Evolutionary conservation across 2,888 invertebrate species (phyloP).

Genomic region (Steinernema carpocapsae): DNA sequence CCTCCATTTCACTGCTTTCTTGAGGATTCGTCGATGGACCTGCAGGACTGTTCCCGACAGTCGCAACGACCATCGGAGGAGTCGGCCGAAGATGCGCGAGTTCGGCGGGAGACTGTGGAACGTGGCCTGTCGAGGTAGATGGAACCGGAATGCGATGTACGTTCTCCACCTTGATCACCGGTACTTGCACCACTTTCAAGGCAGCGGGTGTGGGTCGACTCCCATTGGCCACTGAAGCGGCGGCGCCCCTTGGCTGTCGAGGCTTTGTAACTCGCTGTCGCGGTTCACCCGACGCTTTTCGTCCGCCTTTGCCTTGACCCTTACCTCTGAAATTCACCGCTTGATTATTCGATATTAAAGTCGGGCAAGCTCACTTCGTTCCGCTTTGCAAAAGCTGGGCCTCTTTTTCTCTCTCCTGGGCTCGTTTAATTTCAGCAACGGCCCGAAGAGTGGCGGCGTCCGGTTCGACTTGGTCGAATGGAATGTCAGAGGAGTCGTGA

Average conservation of each 20-base stretch:
- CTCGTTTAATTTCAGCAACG: slow-evolving; percentile 18
- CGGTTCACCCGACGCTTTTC: slow-evolving; percentile 8
- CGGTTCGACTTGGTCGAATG: slow-evolving; percentile 23
- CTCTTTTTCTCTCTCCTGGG: slow-evolving; percentile 8
- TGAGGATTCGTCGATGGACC: background rate
- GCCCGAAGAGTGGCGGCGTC: slow-evolving; percentile 21
- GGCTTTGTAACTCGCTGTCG: background rate
- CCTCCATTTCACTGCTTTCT: background rate
- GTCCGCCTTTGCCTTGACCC: slow-evolving; percentile 9
- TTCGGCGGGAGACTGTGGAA: background rate
- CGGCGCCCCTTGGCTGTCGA: slow-evolving; percentile 4
- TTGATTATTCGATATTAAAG: background rate
- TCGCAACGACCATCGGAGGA: slow-evolving; percentile 14
- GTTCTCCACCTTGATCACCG: background rate
- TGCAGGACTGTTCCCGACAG: too few relatives aligned
- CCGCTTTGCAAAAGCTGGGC: background rate
- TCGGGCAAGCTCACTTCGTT: background rate
- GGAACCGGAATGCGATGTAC: background rate
- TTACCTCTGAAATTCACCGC: background rate
- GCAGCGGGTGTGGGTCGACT: background rate
- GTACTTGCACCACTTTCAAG: background rate
- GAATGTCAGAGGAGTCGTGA: slow-evolving; percentile 14
- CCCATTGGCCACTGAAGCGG: background rate
- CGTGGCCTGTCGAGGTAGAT: background rate
- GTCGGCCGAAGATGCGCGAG: slow-evolving; percentile 13